Evolutionary conservation across 2,113 vertebrate genomes (phyloP), one percentile per base, ranked within the genome.

Genomic region (Malurus alboscapulatus): DNA sequence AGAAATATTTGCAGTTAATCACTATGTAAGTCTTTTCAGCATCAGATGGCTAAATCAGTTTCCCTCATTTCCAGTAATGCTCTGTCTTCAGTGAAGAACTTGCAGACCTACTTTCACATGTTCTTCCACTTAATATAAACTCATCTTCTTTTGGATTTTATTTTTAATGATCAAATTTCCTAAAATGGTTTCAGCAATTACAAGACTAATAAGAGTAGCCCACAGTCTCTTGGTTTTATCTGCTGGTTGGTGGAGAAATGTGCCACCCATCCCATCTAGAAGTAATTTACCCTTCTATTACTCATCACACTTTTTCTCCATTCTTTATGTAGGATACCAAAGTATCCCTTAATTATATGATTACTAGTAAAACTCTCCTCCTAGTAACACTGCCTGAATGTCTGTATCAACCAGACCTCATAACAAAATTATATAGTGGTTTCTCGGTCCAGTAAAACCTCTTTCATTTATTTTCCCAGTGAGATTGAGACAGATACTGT

Each of bases 81-180:
- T 84, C 24, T 81, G 9, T 68, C 57, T 89, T 92, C 71, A 75
- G 69, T 57, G 65, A 72, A 82, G 62, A 72, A 84, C 40, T 76
- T 82, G 44, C 44, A 92, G 81, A 59, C 29, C 38, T 89, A 61
- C n/a, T 94, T 95, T 94, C 32, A 36, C 17, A 47, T 84, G 30
- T 22, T 77, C 30, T 87, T 84, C 40, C 20, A 10, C n/a, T 67
- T 75, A 51, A 59, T 71, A 81, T 22, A 79, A 84, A 75, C 88
- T 87, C 50, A 87, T 24, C 19, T 58, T 83, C 79, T 79, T 57
- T 55, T 47, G 24, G 14, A 55, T 92, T 92, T 93, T 88, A 81
- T 91, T 94, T 92, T 92, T 90, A 84, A 84, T 72, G 65, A 72
- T 26, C 8, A 48, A 34, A 65, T 79, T 42, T 89, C 87, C 61